Evolutionary conservation across 2,113 vertebrate genomes (phyloP), one percentile per base, ranked within the genome.

Genomic region (Polyodon spathula): DNA sequence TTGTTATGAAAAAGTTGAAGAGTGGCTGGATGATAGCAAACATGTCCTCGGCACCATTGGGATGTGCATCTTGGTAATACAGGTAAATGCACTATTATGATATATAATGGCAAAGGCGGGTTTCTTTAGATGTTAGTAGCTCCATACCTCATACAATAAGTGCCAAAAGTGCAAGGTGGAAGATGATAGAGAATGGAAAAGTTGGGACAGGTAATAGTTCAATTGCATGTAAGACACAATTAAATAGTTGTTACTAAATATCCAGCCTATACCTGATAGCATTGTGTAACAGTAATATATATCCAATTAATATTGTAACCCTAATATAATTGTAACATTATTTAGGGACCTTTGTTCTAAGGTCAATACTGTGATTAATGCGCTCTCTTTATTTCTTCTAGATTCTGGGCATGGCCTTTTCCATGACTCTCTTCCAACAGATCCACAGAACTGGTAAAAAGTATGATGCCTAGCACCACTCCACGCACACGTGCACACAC

Each of bases 381-480:
- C 62, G 40, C 8, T 46, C 41, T 63, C 54, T 71, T 15, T 42
- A 58, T 80, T 67, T 71, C 66, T 71, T 86, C 60, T 88, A 98
- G 96, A 93, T 98, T 64, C 88, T 98, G 73, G 96, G 93, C 66
- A 98, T 98, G 96, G 96, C 93, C 41, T 98, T 98, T 82, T 97
- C 96, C 80, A 96, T 98, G 93, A 97, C 91, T 6, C 89, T 98
- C 52, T 98, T 97, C 83, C 96, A 98, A 76, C 96, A 98, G 76
- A 96, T 97, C 85, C 94, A 94, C 82, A 89, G 93, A 85, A 94
- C 92, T 54, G 95, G 93, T 67, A 98, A 98, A 83, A 98, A 98
- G 82, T 98, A 97, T 0, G 93, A 97, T 4, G 96, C 96, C 65
- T 98, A 89, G 87, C 81, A 37, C 40, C 62, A 50, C 53, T 4